Conservation (phyloP, 2,113 vertebrate species). For the Bufo gargarizans region DNA sequence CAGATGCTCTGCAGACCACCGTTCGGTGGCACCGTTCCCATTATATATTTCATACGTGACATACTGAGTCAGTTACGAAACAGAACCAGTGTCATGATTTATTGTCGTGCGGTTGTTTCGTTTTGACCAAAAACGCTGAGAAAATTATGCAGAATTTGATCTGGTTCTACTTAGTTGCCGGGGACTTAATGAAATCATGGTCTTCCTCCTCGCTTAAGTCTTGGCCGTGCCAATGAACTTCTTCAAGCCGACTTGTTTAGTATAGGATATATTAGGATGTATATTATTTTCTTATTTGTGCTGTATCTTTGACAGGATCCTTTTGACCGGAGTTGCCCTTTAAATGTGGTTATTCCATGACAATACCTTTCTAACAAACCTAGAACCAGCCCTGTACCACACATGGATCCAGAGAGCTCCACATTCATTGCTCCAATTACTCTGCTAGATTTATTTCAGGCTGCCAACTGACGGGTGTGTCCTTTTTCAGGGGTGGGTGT, state of each 20-base stretch:
- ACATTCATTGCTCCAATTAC: no score
- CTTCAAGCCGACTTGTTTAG: background rate
- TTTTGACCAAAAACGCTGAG: background rate
- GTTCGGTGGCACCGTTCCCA: constrained; percentile 7
- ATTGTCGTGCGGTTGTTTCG: constrained; percentile 18
- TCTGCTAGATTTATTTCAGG: no score
- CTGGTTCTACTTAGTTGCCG: background rate
- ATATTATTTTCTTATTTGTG: background rate
- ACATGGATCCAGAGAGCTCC: no score
- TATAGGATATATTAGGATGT: background rate
- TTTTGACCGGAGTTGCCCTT: no score
- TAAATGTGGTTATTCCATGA: no score
- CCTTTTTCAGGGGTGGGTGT: no score
- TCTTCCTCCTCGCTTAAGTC: background rate
- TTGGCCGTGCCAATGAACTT: background rate
- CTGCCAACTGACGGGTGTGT: no score
- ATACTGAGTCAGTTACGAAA: constrained; percentile 33
- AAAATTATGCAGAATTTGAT: background rate
- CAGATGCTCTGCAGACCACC: constrained; percentile 37
- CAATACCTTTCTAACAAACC: no score
- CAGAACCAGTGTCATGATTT: constrained; percentile 36
- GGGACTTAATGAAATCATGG: background rate
- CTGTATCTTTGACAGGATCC: no score
- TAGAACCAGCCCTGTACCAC: no score
- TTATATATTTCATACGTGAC: constrained; percentile 32